Conservation (phyloP, 2,113 vertebrate genomes). For the Cochlearius cochlearius region DNA sequence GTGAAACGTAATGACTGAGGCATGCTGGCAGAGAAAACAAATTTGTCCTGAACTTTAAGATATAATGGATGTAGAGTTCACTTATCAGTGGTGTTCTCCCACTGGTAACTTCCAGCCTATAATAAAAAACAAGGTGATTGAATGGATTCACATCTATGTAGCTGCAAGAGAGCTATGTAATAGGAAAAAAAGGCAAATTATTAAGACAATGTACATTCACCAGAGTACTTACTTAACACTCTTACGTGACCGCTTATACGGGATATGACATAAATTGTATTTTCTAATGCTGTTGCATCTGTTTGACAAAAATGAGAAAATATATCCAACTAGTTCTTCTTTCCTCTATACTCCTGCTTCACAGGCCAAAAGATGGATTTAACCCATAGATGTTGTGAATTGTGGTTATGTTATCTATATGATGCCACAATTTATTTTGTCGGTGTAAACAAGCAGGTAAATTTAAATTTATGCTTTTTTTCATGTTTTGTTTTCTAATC, state of each 20-base stretch:
- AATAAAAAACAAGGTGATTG: neutral
- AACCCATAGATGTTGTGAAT: neutral
- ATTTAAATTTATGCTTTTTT: neutral
- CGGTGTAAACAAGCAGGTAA: neutral
- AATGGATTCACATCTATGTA: neutral
- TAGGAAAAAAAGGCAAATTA: neutral
- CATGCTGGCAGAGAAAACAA: neutral
- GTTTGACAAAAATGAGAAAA: neutral
- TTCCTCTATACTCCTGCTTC: neutral
- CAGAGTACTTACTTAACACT: neutral
- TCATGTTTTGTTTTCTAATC: neutral
- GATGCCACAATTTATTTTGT: neutral
- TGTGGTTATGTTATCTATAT: neutral
- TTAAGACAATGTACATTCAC: neutral
- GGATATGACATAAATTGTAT: neutral
- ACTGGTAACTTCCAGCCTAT: conserved; percentile 1
- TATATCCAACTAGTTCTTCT: neutral
- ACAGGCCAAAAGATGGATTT: neutral
- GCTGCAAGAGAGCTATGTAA: neutral
- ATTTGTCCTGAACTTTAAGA: conserved; percentile 9
- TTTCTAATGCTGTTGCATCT: neutral
- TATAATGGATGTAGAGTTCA: neutral
- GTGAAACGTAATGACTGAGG: conserved; percentile 2
- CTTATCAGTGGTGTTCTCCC: neutral
- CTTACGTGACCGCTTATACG: neutral